Evolutionary conservation across 1,140 invertebrate genomes (phyloP), one percentile per base, ranked within the genome.

Genomic region (Drosophila yakuba): DNA sequence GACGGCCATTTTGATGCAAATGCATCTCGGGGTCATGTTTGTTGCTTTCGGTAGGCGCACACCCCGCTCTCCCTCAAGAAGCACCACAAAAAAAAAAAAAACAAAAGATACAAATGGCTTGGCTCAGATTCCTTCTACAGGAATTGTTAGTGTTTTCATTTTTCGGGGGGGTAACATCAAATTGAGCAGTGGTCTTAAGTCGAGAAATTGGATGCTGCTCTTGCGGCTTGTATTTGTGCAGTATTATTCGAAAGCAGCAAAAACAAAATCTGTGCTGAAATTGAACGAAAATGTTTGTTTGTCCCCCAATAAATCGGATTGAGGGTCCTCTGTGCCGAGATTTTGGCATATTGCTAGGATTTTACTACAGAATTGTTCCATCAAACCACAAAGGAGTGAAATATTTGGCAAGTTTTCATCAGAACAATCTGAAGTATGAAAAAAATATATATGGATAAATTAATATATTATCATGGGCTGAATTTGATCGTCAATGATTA

Each of bases 1-100:
- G 52, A n/a, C 66, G 15, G 38, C 56, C 67, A 89, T 84, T 89
- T 68, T 74, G 80, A 80, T 89, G 84, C 84, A 84, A 90, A 90
- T 89, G 77, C 80, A 89, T 69, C 74, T 75, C 55, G 69, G 76
- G 77, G 76, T 77, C 67, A 60, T 68, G 68, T 68, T 61, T 64
- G 59, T 25, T 64, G 58, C 39, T 54, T 45, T 52, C 41, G 15
- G 32, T 36, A 59, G 41, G 17, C 35, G 39, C 17, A 25, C 36
- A 23, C 12, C 20, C 4, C 23, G 25, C 4, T 28, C 11, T 35
- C 32, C 38, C 12, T 14, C 2, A 14, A 39, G 14, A 39, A 39
- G 4, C 11, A 17, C 17, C 17, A 17, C 17, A 17, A 12, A 12
- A 17, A 44, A 61, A 36, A 58, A 43, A 17, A 44, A 61, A 36